These are phyloP conservation scores for Malacosoma neustria DNA, from an alignment of 2,888 invertebrate species.

Conservation along the genomic window DNA sequence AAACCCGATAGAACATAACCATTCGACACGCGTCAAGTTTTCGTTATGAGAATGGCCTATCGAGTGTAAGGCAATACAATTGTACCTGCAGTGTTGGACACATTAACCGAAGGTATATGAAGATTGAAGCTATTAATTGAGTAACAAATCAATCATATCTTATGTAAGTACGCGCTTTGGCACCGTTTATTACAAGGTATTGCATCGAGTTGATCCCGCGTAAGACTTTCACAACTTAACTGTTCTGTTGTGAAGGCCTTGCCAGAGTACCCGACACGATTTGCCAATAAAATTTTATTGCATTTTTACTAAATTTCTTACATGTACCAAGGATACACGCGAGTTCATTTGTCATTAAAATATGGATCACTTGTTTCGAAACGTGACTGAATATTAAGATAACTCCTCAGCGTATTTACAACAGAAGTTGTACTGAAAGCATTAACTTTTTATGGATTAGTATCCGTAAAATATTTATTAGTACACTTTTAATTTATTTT, in stretches of 20 bases:
- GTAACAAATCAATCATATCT: slow-evolving; percentile 15
- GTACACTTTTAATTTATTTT: too few relatives aligned
- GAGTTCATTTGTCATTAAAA: neutral
- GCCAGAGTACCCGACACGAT: slow-evolving; percentile 26
- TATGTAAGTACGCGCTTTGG: slow-evolving; percentile 29
- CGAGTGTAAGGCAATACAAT: neutral
- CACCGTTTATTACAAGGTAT: slow-evolving; percentile 29
- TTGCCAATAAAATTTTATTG: slow-evolving; percentile 20
- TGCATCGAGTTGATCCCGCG: slow-evolving; percentile 27
- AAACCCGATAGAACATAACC: too few relatives aligned
- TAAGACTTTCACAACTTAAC: slow-evolving; percentile 38
- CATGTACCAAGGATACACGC: slow-evolving; percentile 3
- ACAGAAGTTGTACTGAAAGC: too few relatives aligned
- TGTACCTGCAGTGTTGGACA: neutral
- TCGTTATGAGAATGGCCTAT: neutral
- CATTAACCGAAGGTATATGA: neutral
- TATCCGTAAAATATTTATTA: too few relatives aligned
- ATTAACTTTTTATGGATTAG: too few relatives aligned
- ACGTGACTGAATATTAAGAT: neutral
- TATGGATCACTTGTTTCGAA: slow-evolving; percentile 1
- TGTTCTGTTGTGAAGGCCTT: slow-evolving; percentile 33
- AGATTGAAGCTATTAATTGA: slow-evolving; percentile 4
- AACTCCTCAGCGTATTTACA: too few relatives aligned
- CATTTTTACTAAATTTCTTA: slow-evolving; percentile 11
- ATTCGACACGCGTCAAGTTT: neutral